Base-by-base conservation (phyloP, 2,113 vertebrate species). In the Fulmarus glacialis region DNA sequence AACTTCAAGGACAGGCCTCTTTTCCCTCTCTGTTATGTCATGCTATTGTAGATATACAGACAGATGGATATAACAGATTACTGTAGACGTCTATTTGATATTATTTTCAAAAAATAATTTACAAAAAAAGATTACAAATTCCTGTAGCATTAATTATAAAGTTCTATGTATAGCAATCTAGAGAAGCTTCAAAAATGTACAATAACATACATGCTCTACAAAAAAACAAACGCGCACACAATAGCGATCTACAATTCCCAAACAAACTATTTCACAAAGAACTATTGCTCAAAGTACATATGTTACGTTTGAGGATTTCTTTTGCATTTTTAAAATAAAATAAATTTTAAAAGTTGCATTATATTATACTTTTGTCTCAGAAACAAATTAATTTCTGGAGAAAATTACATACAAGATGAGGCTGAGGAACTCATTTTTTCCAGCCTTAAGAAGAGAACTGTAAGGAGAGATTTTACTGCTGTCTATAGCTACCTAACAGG, bases 191-290 rank as follows among this genome's bases (percentile, higher is more conserved):
- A 68, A 38, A 93, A 90, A 6, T 13, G 4, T 22, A 22, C 8
- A 34, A 16, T 24, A 47, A 79, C 3, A 30, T n/a, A 52, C 1
- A 29, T 6, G 36, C 8, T 70, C 13, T 83, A 58, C 14, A 66
- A 60, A 67, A 90, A 74, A 32, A 0, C 2, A 85, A 63, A 36
- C 4, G 5, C 4, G 5, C 22, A 40, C 15, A 22, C 27, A 78
- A 48, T 13, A 42, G 11, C 0, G 0, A 72, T 24, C 26, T 40
- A 55, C 13, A 77, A 10, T 21, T 87, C 38, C 20, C 34, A 29
- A 53, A 1, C 34, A 52, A 82, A 43, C 2, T 42, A 20, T 42
- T 63, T 77, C 29, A 63, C 24, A 81, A 81, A 67, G 7, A 2
- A 6, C 13, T 81, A 11, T n/a, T 3, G 3, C 26, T 93, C 36